These are phyloP conservation scores for Brachyptera putata DNA, from an alignment of 2,888 invertebrate genomes.

Conservation along the genomic window DNA sequence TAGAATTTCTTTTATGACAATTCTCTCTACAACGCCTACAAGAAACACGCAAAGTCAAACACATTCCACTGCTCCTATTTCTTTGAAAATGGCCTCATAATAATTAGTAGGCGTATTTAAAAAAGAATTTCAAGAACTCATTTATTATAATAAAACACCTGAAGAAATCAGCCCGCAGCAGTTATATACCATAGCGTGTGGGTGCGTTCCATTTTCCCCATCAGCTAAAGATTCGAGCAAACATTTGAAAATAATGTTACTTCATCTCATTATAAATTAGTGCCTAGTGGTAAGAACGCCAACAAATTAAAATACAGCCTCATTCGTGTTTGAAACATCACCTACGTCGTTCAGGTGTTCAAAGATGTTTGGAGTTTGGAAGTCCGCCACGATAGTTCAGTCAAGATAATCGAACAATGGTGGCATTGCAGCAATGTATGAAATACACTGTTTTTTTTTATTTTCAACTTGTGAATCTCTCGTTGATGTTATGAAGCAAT, in stretches of 20 bases:
- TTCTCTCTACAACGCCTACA: conserved; percentile 7
- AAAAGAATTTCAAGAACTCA: too few species aligned
- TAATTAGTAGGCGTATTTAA: too few species aligned
- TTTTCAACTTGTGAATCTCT: conserved; percentile 4
- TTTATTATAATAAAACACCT: too few species aligned
- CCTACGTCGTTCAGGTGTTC: conserved; percentile 26
- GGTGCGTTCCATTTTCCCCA: background rate
- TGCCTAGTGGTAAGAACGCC: conserved; percentile 14
- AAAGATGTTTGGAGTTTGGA: conserved; percentile 24
- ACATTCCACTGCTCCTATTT: conserved; percentile 10
- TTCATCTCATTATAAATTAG: conserved; percentile 19
- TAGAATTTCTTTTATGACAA: conserved; percentile 10
- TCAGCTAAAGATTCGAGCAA: too few species aligned
- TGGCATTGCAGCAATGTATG: conserved; percentile 7
- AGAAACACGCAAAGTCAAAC: conserved; percentile 4
- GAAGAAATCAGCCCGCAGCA: too few species aligned
- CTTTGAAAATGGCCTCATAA: conserved; percentile 7
- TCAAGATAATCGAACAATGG: conserved; percentile 16
- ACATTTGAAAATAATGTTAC: background rate
- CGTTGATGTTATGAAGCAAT: conserved; percentile 1
- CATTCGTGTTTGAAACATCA: background rate
- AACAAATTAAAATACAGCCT: conserved; percentile 16
- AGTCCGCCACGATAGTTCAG: conserved; percentile 15
- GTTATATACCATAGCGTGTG: too few species aligned
- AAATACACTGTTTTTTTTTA: conserved; percentile 8